These are phyloP conservation scores for Chironomus tepperi DNA, from an alignment of 1,140 invertebrate species.

Conservation along the genomic window DNA sequence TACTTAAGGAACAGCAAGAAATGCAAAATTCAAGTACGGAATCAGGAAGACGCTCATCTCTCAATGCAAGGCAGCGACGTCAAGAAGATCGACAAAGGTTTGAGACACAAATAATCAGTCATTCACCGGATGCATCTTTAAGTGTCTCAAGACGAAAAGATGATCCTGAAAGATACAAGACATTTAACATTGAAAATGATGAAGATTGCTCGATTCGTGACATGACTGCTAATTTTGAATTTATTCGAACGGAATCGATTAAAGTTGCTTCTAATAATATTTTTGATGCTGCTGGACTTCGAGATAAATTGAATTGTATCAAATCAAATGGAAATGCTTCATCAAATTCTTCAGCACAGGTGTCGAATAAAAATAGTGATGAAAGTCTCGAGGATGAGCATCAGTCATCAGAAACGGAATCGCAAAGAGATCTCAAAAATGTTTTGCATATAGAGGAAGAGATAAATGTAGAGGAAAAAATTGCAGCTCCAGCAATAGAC, in stretches of 20 bases:
- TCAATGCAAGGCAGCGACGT: constrained; percentile 58
- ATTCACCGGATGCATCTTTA: not conserved
- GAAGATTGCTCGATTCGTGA: constrained; percentile 42
- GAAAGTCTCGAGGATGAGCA: constrained; percentile 42
- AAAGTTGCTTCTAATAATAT: not conserved
- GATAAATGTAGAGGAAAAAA: not conserved
- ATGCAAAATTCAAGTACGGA: constrained; percentile 31
- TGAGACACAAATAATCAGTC: constrained; percentile 53
- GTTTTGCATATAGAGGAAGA: not conserved
- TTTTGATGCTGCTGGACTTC: not conserved
- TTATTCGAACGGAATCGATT: constrained; percentile 29
- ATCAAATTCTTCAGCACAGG: not conserved
- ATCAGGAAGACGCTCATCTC: constrained; percentile 33
- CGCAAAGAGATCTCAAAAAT: constrained; percentile 30
- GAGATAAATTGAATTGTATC: not conserved
- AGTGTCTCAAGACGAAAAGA: not conserved
- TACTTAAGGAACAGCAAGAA: constrained; percentile 28
- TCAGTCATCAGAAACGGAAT: constrained; percentile 45
- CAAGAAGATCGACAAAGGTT: constrained; percentile 57
- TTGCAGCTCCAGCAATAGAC: not conserved
- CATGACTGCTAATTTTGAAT: constrained; percentile 35
- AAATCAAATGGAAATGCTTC: constrained; percentile 16
- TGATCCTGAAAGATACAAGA: not conserved
- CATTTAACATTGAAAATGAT: constrained; percentile 38
- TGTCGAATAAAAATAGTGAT: constrained; percentile 31